Base-by-base conservation (phyloP, 2,797 vertebrate genomes). In the Buceros bicornis region DNA sequence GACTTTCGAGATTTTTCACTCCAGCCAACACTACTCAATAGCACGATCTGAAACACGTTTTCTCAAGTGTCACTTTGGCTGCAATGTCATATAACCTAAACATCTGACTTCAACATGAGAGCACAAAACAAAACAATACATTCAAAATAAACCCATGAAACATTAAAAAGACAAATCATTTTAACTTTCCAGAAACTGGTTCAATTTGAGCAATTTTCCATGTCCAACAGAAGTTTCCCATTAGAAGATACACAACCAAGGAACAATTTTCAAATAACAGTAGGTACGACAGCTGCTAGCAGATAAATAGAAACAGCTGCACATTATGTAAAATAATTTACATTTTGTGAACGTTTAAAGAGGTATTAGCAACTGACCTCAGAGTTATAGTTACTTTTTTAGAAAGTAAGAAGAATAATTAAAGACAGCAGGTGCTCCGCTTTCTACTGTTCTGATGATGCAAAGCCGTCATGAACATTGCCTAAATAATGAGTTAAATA, bases 221-320 rank as follows among this genome's bases (percentile, higher is more conserved):
- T 25, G 24, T 62, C 26, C 26, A 79, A 48, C 15, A 77, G 61
- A 81, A 28, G 56, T 65, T 95, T 78, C 18, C 50, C 33, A 25
- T 66, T 79, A 87, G 45, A 76, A 91, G 92, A 79, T 69, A 72
- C 11, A 76, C 11, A 40, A 64, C 50, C 33, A 81, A 82, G 7
- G 67, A 85, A 62, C 31, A 76, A 82, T 33, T 89, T 87, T 79
- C 21, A 80, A 87, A 92, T 65, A 61, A 35, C 24, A 79, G n/a
- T 45, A 71, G 45, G 53, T 72, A 62, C 3, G 84, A 61, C 50
- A 84, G 66, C 47, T 94, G 65, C 65, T 82, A 69, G 7, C 22
- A 66, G 43, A 86, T 72, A 72, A 88, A 90, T 29, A 91, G 62
- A 83, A 93, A 35, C 48, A 95, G 61, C 42, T 93, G 53, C 24